These are phyloP conservation scores for Suncus etruscus DNA, from an alignment of 2,113 vertebrate species.

Conservation along the genomic window DNA sequence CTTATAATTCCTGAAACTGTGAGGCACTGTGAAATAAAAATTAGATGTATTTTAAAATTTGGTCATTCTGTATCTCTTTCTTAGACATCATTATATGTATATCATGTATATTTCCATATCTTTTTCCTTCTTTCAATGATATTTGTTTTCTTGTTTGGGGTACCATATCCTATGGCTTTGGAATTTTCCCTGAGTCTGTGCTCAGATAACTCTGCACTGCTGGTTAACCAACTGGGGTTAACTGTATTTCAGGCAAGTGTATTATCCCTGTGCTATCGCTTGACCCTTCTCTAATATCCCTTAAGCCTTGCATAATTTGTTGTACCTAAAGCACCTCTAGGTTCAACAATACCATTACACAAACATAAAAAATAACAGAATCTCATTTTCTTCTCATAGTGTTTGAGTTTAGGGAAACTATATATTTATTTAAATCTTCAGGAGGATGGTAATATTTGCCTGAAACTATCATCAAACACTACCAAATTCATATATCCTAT, in stretches of 20 bases:
- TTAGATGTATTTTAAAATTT: neutral
- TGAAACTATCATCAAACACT: neutral
- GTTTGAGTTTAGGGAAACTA: neutral
- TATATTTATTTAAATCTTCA: neutral
- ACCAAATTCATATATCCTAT: neutral
- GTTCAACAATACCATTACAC: neutral
- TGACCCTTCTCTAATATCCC: too few relatives aligned
- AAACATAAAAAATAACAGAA: neutral
- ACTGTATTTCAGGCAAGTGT: too few relatives aligned
- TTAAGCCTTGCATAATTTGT: neutral
- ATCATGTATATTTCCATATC: neutral
- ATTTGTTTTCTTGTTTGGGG: neutral
- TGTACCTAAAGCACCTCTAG: fast-evolving
- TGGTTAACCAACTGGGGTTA: too few relatives aligned
- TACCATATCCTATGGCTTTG: too few relatives aligned
- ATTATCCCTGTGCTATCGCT: too few relatives aligned
- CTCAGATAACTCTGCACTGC: too few relatives aligned
- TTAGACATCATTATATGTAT: neutral
- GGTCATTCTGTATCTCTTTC: neutral
- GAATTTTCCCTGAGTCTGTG: too few relatives aligned
- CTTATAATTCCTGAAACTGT: neutral
- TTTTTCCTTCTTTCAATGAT: neutral
- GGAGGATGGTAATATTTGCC: neutral
- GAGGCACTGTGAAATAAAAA: neutral
- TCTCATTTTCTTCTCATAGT: neutral